A percentile compares a stretch with the other conserved stretches of the same genome.
These are phyloP conservation scores for Grammomys surdaster DNA, from an alignment of 2,113 vertebrate species.

Conservation along the genomic window DNA sequence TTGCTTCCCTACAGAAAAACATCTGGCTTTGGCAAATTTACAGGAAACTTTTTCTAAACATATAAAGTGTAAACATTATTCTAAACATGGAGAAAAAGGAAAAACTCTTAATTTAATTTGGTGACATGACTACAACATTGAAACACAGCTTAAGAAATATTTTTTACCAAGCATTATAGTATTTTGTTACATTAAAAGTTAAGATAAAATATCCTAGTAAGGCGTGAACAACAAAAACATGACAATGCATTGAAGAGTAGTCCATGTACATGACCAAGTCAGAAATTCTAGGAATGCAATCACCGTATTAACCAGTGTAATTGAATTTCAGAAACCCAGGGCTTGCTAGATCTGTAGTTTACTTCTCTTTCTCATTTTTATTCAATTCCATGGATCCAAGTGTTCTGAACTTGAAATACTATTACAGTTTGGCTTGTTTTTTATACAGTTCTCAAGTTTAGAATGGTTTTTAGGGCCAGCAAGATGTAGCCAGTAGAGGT, in stretches of 20 bases:
- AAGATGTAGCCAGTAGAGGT: not conserved
- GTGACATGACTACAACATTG: not conserved
- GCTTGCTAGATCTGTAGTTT: not conserved
- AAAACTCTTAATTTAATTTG: slow-evolving; percentile 22
- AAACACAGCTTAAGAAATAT: slow-evolving; percentile 44
- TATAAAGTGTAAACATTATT: not conserved
- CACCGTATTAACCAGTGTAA: not conserved
- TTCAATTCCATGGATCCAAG: not conserved
- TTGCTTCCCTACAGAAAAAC: not conserved
- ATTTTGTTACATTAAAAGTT: slow-evolving; percentile 47
- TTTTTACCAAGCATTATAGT: not conserved
- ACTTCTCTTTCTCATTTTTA: not conserved
- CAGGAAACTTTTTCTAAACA: not conserved
- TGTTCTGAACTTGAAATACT: not conserved
- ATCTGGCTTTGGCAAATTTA: not conserved
- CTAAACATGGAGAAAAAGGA: not conserved
- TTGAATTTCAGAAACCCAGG: not conserved
- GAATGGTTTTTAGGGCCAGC: not conserved
- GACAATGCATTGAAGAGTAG: not conserved
- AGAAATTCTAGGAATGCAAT: slow-evolving; percentile 34
- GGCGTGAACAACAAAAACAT: not conserved
- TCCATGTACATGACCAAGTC: not conserved
- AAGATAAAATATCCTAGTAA: slow-evolving; percentile 33
- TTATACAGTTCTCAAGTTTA: not conserved
- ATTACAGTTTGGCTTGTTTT: not conserved